Conservation (phyloP, 2,888 invertebrate genomes). For the Matsumyia berberina region DNA sequence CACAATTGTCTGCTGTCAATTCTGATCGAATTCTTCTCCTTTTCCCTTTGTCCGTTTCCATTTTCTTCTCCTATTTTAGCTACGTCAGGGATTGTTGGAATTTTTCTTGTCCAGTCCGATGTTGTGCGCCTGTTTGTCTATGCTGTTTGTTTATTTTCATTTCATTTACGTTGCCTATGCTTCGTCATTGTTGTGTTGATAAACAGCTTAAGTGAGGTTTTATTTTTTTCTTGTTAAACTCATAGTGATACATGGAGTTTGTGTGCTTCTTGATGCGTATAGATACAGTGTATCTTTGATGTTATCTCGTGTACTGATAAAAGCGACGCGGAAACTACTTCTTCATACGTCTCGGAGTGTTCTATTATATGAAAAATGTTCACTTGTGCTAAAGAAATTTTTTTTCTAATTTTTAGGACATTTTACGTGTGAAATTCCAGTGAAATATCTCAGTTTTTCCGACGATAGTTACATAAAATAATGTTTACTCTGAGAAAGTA, state of each 20-base stretch:
- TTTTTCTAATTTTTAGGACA: constrained; percentile 34
- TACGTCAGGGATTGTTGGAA: constrained; percentile 40
- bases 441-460: constrained; percentile 15
- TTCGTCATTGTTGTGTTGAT: constrained; percentile 25
- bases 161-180: constrained; percentile 24
- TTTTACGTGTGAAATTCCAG: constrained; percentile 40
- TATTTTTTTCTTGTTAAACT: constrained; percentile 5
- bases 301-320: constrained; percentile 52
- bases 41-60: constrained; percentile 26
- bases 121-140: constrained; percentile 7
- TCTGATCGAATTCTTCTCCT: constrained; percentile 22
- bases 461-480: constrained; percentile 53
- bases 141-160: constrained; percentile 49
- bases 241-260: neutral
- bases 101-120: constrained; percentile 18
- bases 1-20: constrained; percentile 52
- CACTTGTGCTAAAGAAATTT: constrained; percentile 7
- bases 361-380: constrained; percentile 14
- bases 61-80: neutral
- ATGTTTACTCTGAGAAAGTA: constrained; percentile 49
- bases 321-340: constrained; percentile 40
- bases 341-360: constrained; percentile 22
- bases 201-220: constrained; percentile 53
- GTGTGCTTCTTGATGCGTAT: constrained; percentile 8
- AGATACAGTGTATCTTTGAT: constrained; percentile 52